Evolutionary conservation across 2,113 vertebrate species (phyloP).

Genomic region (Cariama cristata): DNA sequence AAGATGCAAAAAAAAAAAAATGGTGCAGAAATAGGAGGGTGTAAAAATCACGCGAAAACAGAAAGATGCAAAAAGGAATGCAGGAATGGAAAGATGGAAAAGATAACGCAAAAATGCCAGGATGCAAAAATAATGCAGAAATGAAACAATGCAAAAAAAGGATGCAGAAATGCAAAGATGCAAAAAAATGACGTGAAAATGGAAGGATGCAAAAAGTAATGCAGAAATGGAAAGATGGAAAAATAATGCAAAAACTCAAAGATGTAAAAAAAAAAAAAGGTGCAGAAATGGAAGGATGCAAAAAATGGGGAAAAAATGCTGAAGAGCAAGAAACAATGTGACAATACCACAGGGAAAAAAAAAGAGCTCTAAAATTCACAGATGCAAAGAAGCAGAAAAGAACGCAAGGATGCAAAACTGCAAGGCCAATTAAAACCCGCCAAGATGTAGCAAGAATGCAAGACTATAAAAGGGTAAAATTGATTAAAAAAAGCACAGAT

Average conservation of each 20-base stretch:
- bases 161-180: too few relatives aligned
- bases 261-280: neutral
- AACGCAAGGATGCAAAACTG: neutral
- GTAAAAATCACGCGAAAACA: too few relatives aligned
- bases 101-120: rapidly evolving
- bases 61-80: too few relatives aligned
- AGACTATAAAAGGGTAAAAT: neutral
- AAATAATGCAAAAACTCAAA: neutral
- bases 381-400: too few relatives aligned
- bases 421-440: neutral
- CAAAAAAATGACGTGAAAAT: rapidly evolving
- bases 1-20: neutral
- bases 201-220: neutral
- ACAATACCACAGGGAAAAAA: neutral
- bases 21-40: neutral
- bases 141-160: rapidly evolving
- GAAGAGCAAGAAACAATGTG: rapidly evolving
- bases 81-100: too few relatives aligned
- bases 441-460: neutral
- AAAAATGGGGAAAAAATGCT: neutral
- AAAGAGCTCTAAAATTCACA: neutral
- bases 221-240: rapidly evolving
- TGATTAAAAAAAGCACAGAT: too few relatives aligned
- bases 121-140: rapidly evolving
- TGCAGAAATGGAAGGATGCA: neutral